These are phyloP conservation scores for Adelosebastes latens DNA, from an alignment of 2,797 vertebrate genomes.

Conservation along the genomic window DNA sequence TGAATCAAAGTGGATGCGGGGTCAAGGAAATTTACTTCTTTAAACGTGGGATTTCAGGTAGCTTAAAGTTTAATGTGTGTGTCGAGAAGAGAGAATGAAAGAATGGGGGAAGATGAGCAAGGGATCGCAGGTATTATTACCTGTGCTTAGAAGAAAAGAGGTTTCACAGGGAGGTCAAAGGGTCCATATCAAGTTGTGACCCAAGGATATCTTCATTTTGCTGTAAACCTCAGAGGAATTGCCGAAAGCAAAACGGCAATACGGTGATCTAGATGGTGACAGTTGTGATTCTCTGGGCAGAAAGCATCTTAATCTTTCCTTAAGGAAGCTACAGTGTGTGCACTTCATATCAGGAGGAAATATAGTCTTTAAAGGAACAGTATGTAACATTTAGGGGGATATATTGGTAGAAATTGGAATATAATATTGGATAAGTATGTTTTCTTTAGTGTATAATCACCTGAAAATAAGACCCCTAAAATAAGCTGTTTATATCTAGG, in stretches of 20 bases:
- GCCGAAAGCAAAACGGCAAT: slow-evolving; percentile 8
- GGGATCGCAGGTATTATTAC: background rate
- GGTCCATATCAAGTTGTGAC: background rate
- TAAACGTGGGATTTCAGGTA: slow-evolving; percentile 20
- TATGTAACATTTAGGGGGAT: no score
- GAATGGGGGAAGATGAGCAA: background rate
- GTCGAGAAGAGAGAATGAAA: slow-evolving; percentile 1
- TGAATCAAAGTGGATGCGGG: background rate
- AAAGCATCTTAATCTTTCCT: background rate
- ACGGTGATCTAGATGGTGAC: background rate
- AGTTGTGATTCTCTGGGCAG: background rate
- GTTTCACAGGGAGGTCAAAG: slow-evolving; percentile 24
- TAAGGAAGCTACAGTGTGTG: background rate
- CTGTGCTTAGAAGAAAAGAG: background rate
- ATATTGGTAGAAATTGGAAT: background rate
- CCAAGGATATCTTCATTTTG: background rate
- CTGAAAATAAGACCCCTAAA: background rate
- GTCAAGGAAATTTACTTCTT: background rate
- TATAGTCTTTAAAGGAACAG: background rate
- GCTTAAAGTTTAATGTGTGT: background rate
- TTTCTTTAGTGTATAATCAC: background rate
- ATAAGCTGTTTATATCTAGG: no score
- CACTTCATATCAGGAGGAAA: background rate
- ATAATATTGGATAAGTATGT: background rate
- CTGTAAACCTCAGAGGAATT: slow-evolving; percentile 15